A percentile compares a stretch with the other conserved stretches of the same genome.
Conservation (phyloP, 2,888 invertebrate species). For the Yponomeuta cagnagella region DNA sequence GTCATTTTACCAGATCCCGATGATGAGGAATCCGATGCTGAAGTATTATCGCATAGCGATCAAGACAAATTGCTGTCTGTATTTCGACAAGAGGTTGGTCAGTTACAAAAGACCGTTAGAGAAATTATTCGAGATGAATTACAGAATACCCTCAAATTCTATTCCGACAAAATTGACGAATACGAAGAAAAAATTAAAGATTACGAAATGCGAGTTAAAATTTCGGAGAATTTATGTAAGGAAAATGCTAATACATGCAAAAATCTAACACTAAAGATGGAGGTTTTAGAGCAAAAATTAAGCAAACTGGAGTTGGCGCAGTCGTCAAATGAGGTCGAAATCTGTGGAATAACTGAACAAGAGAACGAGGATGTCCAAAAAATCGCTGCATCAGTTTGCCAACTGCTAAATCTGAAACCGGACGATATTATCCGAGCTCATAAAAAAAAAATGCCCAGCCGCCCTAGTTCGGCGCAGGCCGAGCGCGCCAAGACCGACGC, state of each 20-base stretch:
- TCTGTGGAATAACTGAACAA: constrained; percentile 4
- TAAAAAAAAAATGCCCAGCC: not conserved
- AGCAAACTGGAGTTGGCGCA: not conserved
- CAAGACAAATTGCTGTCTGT: not conserved
- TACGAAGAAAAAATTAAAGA: constrained; percentile 19
- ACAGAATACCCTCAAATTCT: constrained; percentile 10
- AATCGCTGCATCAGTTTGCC: not conserved
- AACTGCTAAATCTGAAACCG: not conserved
- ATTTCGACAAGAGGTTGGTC: not conserved
- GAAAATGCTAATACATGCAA: constrained; percentile 18
- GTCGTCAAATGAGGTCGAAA: not conserved
- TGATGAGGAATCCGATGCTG: not conserved
- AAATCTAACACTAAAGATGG: constrained; percentile 18
- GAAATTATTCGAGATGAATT: not conserved
- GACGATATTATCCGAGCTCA: not conserved
- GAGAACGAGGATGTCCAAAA: not conserved
- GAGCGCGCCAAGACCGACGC: not conserved
- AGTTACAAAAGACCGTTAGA: not conserved
- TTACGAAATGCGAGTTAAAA: constrained; percentile 13
- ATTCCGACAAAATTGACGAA: constrained; percentile 16
- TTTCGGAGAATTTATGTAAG: constrained; percentile 14
- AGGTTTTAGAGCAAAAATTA: not conserved
- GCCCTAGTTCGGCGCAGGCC: too few species aligned
- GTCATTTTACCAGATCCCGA: not conserved
- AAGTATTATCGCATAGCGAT: not conserved